These are phyloP conservation scores for Benthochromis sp. DNA, from an alignment of 2,113 vertebrate species.

Conservation along the genomic window DNA sequence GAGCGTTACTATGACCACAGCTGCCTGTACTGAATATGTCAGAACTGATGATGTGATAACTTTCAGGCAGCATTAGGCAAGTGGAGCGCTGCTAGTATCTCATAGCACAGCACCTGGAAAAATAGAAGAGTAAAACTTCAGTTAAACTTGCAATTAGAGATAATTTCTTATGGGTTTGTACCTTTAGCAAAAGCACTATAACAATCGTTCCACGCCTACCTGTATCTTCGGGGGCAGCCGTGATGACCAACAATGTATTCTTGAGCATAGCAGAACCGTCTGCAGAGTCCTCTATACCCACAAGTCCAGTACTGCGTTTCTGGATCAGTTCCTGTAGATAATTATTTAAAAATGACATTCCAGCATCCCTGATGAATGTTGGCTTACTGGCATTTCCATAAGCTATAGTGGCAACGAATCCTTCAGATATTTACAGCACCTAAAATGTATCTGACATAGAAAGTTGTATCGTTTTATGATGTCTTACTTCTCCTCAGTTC, in stretches of 20 bases:
- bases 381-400: background rate
- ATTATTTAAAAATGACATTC: background rate
- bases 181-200: background rate
- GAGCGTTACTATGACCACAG: background rate
- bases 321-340: conserved; percentile 44
- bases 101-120: conserved; percentile 70
- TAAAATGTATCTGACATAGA: background rate
- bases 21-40: background rate
- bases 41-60: background rate
- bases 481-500: background rate
- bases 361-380: background rate
- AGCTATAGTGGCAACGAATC: background rate
- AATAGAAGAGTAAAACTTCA: background rate
- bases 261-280: conserved; percentile 68
- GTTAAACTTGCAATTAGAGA: background rate
- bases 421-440: background rate
- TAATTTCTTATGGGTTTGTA: background rate
- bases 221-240: conserved; percentile 69
- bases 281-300: conserved; percentile 73
- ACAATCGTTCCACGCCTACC: conserved; percentile 20
- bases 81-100: conserved; percentile 36
- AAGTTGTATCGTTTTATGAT: background rate
- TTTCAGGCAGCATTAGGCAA: background rate
- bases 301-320: conserved; percentile 67
- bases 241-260: conserved; percentile 69